phyloP scores from a whole-genome alignment of 2,113 vertebrate genomes.

The Anarhynchus alexandrinus region DNA sequence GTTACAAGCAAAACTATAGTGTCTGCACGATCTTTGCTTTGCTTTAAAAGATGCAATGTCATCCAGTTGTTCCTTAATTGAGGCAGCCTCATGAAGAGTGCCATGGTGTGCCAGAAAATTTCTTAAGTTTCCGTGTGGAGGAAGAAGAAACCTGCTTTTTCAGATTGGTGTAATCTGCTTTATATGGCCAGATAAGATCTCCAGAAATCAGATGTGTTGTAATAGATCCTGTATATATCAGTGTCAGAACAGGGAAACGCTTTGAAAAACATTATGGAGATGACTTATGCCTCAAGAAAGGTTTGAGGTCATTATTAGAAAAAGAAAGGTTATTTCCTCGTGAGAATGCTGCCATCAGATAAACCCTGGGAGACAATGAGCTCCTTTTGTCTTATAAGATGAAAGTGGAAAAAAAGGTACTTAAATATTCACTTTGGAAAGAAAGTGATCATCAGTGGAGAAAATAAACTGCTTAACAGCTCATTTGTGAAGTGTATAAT shows the following conservation, averaged over 20 bases:
- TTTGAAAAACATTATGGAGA: background rate
- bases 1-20: background rate
- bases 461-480: constrained; percentile 11
- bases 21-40: background rate
- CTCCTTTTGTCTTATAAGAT: constrained; percentile 13
- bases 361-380: background rate
- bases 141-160: background rate
- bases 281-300: background rate
- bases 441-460: background rate
- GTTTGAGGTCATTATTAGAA: background rate
- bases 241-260: background rate
- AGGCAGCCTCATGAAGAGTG: background rate
- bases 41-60: background rate
- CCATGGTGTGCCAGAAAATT: background rate
- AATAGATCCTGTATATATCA: background rate
- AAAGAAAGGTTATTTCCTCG: background rate
- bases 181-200: background rate
- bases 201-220: background rate
- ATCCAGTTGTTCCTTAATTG: background rate
- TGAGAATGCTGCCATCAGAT: background rate
- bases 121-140: background rate
- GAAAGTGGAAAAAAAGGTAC: background rate
- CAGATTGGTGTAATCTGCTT: background rate
- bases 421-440: constrained; percentile 5
- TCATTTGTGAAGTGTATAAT: background rate